Conservation (phyloP, 2,888 invertebrate genomes). For the Drosophila borborema region DNA sequence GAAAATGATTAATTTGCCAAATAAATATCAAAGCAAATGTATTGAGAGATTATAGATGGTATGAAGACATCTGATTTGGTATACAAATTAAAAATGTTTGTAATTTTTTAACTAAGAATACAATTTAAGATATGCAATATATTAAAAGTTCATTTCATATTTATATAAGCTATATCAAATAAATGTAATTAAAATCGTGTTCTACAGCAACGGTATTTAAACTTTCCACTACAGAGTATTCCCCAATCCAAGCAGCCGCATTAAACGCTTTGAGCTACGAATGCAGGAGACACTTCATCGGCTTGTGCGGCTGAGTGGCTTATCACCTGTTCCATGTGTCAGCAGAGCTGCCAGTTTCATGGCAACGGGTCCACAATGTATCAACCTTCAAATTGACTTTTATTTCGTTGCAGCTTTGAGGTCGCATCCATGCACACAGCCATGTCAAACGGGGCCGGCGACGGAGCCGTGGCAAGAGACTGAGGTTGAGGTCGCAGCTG, state of each 20-base stretch:
- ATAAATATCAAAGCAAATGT: background rate
- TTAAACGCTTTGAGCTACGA: background rate
- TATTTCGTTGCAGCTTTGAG: constrained; percentile 75
- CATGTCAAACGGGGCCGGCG: constrained; percentile 26
- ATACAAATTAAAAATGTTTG: background rate
- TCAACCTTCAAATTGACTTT: constrained; percentile 78
- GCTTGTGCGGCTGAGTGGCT: constrained; percentile 63
- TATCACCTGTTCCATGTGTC: constrained; percentile 73
- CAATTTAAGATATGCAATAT: no score
- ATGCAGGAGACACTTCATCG: constrained; percentile 60
- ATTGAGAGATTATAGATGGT: background rate
- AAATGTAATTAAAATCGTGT: background rate
- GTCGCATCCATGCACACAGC: constrained; percentile 56
- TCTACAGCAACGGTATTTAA: background rate
- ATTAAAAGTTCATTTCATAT: background rate
- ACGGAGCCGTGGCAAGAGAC: background rate
- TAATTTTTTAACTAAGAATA: no score
- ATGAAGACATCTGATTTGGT: background rate
- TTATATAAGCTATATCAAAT: background rate
- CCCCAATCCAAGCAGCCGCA: background rate
- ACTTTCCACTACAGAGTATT: constrained; percentile 11
- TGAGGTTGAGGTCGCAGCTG: constrained; percentile 28
- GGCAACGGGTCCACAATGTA: constrained; percentile 65
- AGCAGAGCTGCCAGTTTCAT: constrained; percentile 63
- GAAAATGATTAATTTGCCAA: background rate